Percentiles rank a stretch among this genome's conserved stretches.
Conservation (phyloP, 1,140 invertebrate species). For the Aphelinus certus region DNA sequence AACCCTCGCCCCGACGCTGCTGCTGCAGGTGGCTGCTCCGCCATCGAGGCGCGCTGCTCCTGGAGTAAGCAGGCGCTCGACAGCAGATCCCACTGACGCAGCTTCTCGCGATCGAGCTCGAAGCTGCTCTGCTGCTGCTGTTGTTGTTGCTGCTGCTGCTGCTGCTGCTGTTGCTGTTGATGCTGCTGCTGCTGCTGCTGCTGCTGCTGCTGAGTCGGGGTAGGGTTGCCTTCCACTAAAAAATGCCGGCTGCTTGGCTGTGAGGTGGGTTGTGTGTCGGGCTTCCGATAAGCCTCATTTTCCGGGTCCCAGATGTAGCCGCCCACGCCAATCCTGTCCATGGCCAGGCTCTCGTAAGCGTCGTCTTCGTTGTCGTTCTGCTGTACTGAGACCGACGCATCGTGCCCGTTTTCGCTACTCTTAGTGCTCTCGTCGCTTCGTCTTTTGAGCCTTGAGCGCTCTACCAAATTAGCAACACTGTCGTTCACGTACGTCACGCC, state of each 20-base stretch:
- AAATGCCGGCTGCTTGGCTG: slow-evolving; percentile 58
- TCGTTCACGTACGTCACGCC: slow-evolving; percentile 81
- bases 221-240: slow-evolving; percentile 69
- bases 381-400: neutral
- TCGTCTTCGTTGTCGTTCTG: slow-evolving; percentile 40
- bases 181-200: slow-evolving; percentile 27
- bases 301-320: slow-evolving; percentile 66
- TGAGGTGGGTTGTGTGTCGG: slow-evolving; percentile 15
- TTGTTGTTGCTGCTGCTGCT: slow-evolving; percentile 38
- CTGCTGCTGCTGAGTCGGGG: slow-evolving; percentile 40
- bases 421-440: slow-evolving; percentile 46
- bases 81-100: slow-evolving; percentile 87
- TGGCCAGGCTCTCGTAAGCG: slow-evolving; percentile 58
- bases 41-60: slow-evolving; percentile 58
- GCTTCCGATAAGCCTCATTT: slow-evolving; percentile 54
- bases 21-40: slow-evolving; percentile 54
- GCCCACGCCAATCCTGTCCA: slow-evolving; percentile 52
- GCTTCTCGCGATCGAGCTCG: slow-evolving; percentile 84
- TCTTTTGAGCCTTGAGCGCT: slow-evolving; percentile 45
- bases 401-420: neutral
- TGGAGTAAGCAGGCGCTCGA: slow-evolving; percentile 75
- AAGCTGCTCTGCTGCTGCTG: slow-evolving; percentile 56
- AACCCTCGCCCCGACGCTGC: slow-evolving; percentile 55
- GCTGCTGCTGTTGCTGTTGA: slow-evolving; percentile 43
- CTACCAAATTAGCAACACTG: slow-evolving; percentile 60